A percentile compares a stretch with the other conserved stretches of the same genome.
phyloP scores from a whole-genome alignment of 1,140 invertebrate genomes.

The Atta texana region DNA sequence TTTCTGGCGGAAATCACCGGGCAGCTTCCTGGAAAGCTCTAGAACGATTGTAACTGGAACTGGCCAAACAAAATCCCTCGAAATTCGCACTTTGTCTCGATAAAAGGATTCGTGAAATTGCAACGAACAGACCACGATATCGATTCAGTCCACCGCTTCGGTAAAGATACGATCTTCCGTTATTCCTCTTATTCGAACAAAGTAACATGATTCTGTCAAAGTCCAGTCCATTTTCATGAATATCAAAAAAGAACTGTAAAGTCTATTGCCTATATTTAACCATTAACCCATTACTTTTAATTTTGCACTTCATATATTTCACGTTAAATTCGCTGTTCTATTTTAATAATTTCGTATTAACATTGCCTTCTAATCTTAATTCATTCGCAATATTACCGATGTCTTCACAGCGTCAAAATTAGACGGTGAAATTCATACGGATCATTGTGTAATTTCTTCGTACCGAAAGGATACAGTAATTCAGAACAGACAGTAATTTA shows the following conservation, averaged over 20 bases:
- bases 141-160: constrained; percentile 23
- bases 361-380: neutral
- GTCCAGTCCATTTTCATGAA: constrained; percentile 9
- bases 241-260: neutral
- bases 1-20: constrained; percentile 35
- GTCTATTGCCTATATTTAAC: neutral
- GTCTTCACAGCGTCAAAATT: neutral
- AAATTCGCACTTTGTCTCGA: constrained; percentile 55
- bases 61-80: constrained; percentile 33
- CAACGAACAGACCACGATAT: constrained; percentile 21
- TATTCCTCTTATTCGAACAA: constrained; percentile 23
- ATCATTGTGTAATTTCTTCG: neutral
- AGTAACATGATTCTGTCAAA: constrained; percentile 11
- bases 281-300: neutral
- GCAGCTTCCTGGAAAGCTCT: neutral
- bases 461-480: neutral
- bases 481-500: constrained; percentile 21
- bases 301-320: neutral
- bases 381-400: neutral
- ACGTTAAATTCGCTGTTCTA: neutral
- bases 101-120: constrained; percentile 58
- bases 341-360: neutral
- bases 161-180: constrained; percentile 17
- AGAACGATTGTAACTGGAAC: constrained; percentile 26
- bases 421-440: neutral